Evolutionary conservation across 2,113 vertebrate genomes (phyloP).

Genomic region (Herpetotheres cachinnans): DNA sequence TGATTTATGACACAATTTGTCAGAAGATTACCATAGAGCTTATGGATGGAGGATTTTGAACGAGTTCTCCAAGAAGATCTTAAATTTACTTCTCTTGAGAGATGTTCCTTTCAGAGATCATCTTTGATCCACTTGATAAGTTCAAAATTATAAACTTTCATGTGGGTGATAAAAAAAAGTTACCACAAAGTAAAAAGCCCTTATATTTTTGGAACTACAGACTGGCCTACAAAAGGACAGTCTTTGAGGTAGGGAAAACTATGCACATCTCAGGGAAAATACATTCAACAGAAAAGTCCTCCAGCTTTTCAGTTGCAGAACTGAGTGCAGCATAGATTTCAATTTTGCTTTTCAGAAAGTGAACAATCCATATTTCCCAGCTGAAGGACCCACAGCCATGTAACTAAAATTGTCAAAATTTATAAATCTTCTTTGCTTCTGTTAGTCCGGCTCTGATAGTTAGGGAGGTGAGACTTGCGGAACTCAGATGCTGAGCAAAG

Average conservation of each 20-base stretch:
- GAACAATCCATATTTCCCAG: not conserved
- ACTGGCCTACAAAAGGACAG: not conserved
- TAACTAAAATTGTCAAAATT: slow-evolving; percentile 1
- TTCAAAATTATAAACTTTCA: not conserved
- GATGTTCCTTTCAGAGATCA: not conserved
- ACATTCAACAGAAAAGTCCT: not conserved
- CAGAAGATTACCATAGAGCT: not conserved
- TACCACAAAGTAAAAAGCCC: not conserved
- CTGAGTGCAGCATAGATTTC: not conserved
- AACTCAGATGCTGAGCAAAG: not conserved
- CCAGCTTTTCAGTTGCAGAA: not conserved
- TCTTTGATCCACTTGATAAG: not conserved
- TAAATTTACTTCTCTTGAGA: not conserved
- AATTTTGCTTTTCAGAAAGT: not conserved
- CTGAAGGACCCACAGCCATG: not conserved
- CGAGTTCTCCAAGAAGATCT: not conserved
- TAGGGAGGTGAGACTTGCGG: not conserved
- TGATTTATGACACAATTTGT: not conserved
- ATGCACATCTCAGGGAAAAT: slow-evolving; percentile 9
- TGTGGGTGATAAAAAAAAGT: not conserved
- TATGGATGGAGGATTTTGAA: not conserved
- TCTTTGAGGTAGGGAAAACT: slow-evolving; percentile 1
- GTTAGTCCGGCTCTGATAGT: slow-evolving; percentile 1
- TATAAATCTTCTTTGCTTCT: slow-evolving; percentile 7
- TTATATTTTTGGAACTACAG: not conserved